Evolutionary conservation across 1,140 invertebrate species (phyloP), one percentile per base, ranked within the genome.

Genomic region (Caenorhabditis latens): DNA sequence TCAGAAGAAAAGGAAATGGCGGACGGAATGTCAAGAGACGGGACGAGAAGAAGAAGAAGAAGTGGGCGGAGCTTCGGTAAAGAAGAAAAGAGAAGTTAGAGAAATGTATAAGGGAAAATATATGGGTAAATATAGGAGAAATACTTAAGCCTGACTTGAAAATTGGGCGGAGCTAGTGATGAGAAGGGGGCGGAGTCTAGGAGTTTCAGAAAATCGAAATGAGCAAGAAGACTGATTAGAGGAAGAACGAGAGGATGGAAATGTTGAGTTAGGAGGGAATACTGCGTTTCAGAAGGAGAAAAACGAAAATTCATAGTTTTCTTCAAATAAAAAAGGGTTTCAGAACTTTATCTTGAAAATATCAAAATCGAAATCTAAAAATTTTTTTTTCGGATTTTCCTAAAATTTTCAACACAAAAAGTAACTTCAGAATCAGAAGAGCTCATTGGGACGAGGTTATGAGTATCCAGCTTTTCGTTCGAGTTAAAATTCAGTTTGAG

Each of bases 1-100:
- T 50, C 71, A 50, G 40, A 43, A 43, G 65, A 79, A 58, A 53
- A 50, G 71, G 46, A 79, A 79, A 53, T 32, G 46, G 42, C 19
- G 40, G 65, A 79, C 43, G 42, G 42, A 79, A 79, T 79, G 71
- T 79, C 71, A 79, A 79, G 71, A 79, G 71, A 79, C 13, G n/a
- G 61, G 9, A 24, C 9, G 61, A 65, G 61, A 65, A 50, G n/a
- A 19, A 79, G 42, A 75, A 48, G 19, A 42, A 71, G 43, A 79
- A 50, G 19, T 48, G 71, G 71, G 71, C 71, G 71, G 71, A 24
- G 71, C 42, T 32, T 79, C 46, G 71, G 71, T 75, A 50, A 79
- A 11, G 40, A 24, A 42, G 21, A 71, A 71, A 46, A 21, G n/a
- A n/a, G 43, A 46, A 71, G 65, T 43, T 48, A n/a, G 63, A 46